Evolutionary conservation across 2,113 vertebrate species (phyloP).

Genomic region (Prunella himalayana): DNA sequence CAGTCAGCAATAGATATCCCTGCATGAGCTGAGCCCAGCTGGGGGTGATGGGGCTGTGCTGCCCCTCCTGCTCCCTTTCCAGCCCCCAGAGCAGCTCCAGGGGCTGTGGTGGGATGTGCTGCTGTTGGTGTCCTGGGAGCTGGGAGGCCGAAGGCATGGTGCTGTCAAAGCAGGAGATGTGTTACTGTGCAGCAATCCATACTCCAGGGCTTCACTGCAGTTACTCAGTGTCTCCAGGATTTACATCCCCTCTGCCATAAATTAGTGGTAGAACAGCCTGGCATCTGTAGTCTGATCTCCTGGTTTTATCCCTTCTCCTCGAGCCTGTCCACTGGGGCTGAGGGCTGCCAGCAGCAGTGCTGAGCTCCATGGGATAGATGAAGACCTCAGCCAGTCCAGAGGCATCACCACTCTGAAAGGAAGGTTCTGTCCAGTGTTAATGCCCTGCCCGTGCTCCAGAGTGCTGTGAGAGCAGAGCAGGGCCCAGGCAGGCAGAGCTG

Average conservation of each 20-base stretch:
- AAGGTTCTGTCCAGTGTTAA: not conserved
- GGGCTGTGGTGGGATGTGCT: not conserved
- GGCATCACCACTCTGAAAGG: not conserved
- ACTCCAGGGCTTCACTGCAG: not conserved
- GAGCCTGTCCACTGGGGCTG: not conserved
- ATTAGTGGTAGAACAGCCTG: not conserved
- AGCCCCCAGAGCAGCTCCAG: not conserved
- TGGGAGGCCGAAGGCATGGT: not conserved
- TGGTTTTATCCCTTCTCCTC: not conserved
- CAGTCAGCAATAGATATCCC: not conserved
- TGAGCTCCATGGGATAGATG: not conserved
- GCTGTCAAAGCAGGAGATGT: not conserved
- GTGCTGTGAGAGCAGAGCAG: not conserved
- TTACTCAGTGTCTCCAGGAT: not conserved
- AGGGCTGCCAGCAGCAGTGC: not conserved
- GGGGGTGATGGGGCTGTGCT: not conserved
- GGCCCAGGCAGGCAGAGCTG: not conserved
- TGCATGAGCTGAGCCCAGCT: not conserved
- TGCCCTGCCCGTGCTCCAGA: rapidly evolving
- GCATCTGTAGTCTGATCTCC: not conserved
- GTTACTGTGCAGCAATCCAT: rapidly evolving
- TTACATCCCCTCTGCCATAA: not conserved
- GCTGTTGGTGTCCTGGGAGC: not conserved
- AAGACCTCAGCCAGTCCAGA: not conserved
- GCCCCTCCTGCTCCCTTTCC: not conserved